Percentiles rank a stretch among this genome's conserved stretches.
Evolutionary conservation across 2,113 vertebrate species (phyloP).

Genomic region (Guaruba guarouba): DNA sequence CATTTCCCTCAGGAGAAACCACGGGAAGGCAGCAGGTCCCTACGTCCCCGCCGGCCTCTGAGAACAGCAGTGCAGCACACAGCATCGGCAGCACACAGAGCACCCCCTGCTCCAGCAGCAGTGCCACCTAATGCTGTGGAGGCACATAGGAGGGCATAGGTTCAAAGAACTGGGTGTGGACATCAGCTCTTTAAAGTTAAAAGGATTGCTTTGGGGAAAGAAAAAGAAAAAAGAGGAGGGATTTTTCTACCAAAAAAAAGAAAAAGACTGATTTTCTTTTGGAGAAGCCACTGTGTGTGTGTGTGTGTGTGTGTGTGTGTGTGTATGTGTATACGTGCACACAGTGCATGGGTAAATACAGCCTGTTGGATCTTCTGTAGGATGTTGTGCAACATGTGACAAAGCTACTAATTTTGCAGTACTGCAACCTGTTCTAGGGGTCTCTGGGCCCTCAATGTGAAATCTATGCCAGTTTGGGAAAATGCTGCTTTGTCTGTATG

Average conservation of each 20-base stretch:
- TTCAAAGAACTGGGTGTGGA: slow-evolving; percentile 36
- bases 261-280: slow-evolving; percentile 46
- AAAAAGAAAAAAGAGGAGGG: not conserved
- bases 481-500: slow-evolving; percentile 77
- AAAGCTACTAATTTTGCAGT: slow-evolving; percentile 74
- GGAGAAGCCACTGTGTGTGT: slow-evolving; percentile 57
- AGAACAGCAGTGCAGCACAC: slow-evolving; percentile 93
- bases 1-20: slow-evolving; percentile 76
- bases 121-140: slow-evolving; percentile 80
- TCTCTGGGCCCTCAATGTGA: slow-evolving; percentile 74
- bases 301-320: not conserved
- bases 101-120: slow-evolving; percentile 96
- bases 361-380: slow-evolving; percentile 57
- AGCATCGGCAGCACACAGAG: slow-evolving; percentile 96
- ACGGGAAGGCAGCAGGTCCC: slow-evolving; percentile 80
- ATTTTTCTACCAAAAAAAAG: not conserved
- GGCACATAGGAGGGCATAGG: not conserved
- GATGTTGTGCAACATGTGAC: slow-evolving; percentile 63
- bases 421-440: slow-evolving; percentile 61
- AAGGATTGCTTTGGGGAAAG: slow-evolving; percentile 54
- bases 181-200: not conserved
- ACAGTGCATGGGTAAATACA: slow-evolving; percentile 19
- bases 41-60: slow-evolving; percentile 81
- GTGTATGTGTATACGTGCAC: not conserved
- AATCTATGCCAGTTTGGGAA: slow-evolving; percentile 73